Evolutionary conservation across 2,888 invertebrate genomes (phyloP), one percentile per base, ranked within the genome.

Genomic region (Notodonta dromedarius): DNA sequence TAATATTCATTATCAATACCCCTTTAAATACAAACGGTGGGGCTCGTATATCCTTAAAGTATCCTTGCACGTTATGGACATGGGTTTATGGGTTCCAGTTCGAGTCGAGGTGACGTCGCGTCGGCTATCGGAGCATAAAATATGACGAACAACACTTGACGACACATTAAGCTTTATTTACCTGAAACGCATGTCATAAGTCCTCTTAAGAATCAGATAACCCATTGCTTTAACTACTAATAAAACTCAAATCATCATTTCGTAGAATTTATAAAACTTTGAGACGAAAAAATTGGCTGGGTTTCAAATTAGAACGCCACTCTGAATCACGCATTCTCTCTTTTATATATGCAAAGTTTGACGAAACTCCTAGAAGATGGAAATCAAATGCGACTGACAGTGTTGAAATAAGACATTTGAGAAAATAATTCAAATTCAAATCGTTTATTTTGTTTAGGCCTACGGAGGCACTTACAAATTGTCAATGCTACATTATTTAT

Each of bases 81-180:
- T 64, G 58, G 62, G 59, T 75, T 75, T 78, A 78, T 74, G 71
- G 74, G 71, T 70, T 71, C 69, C 63, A 56, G 59, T 57, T 54
- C 60, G 60, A 72, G 66, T 65, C 53, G 65, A 82, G 78, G 63
- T 52, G 76, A 59, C 71, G 77, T 70, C 72, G 56, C 16, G 46
- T 48, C 63, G 75, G 76, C 75, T 76, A 60, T 67, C 48, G 59
- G 52, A 58, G 52, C 66, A 58, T 63, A n/a, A n/a, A n/a, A n/a
- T n/a, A 58, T 70, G 67, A 76, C 74, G 67, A 65, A 73, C 71
- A 46, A 13, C 5, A 42, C 42, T 5, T 4, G 13, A 46, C 2
- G 13, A 13, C 13, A 46, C 44, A 13, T 46, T 46, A 12, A 44
- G 13, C 13, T 13, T 44, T 44, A 44, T 44, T 44, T 44, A 5